These are phyloP conservation scores for Colletes latitarsis DNA, from an alignment of 1,140 invertebrate species.

Conservation along the genomic window DNA sequence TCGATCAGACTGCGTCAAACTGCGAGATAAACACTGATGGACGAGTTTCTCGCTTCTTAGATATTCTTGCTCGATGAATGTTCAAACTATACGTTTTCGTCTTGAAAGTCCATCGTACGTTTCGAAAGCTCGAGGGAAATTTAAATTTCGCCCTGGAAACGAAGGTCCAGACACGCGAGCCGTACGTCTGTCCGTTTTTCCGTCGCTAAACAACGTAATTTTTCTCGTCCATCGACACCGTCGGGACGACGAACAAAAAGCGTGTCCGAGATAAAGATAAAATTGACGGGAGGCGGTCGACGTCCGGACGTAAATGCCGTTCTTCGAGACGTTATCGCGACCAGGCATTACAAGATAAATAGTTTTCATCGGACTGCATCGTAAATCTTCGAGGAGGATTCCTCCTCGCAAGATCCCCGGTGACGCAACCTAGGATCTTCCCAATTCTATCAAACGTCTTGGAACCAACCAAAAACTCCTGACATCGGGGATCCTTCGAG, in stretches of 20 bases:
- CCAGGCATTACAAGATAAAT: conserved; percentile 68
- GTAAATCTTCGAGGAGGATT: conserved; percentile 72
- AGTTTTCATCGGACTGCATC: conserved; percentile 74
- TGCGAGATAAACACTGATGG: too few species aligned
- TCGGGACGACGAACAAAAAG: conserved; percentile 31
- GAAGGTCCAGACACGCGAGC: too few species aligned
- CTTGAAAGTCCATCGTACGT: too few species aligned
- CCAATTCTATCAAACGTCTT: conserved; percentile 4
- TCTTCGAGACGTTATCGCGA: conserved; percentile 65
- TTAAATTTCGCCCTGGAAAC: too few species aligned
- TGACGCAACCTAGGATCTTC: not conserved
- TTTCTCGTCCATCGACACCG: conserved; percentile 31
- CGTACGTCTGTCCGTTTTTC: not conserved
- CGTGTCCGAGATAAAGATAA: conserved; percentile 39
- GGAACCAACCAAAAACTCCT: not conserved
- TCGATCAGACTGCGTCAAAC: too few species aligned
- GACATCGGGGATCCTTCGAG: not conserved
- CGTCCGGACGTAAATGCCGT: conserved; percentile 45
- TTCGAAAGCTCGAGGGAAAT: too few species aligned
- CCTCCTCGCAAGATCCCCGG: conserved; percentile 29
- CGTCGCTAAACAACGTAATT: conserved; percentile 9
- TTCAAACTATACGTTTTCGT: too few species aligned
- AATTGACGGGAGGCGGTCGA: conserved; percentile 52
- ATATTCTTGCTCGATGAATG: too few species aligned
- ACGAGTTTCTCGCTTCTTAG: too few species aligned